Evolutionary conservation across 2,797 vertebrate genomes (phyloP), one percentile per base, ranked within the genome.

Genomic region (Pantherophis vulpinus): DNA sequence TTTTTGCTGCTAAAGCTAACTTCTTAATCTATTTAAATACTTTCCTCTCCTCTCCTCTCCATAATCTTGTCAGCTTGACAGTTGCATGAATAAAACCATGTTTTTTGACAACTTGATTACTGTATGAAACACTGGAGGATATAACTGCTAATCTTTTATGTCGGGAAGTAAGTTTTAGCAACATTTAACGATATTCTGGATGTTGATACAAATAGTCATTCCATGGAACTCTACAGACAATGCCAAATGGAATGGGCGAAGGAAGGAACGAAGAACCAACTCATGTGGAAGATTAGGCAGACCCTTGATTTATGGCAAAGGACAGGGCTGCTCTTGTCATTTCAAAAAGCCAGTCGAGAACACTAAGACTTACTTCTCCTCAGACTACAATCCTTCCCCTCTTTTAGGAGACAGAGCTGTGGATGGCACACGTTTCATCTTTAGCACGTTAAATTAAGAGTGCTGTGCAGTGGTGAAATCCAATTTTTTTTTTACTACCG

Each of bases 51-150:
- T n/a, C 87, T 70, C 87, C 32, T 10, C 10, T 37, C 83, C 54
- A 55, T 90, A 93, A 94, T 86, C 87, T 90, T 95, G 94, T 94
- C 96, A 95, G 29, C 90, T 93, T 96, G 96, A 96, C 95, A 95
- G 95, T 87, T 95, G 94, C 92, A 60, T 95, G 95, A 96, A 55
- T 74, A 95, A 92, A 87, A 95, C 93, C 94, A 90, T 86, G 94
- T 91, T 96, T 93, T 51, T 90, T 95, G 89, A 92, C 94, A 94
- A 91, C 74, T 94, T 89, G 94, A 95, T 95, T 96, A 94, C 91
- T 79, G 11, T 94, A 92, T 13, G 93, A 95, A 95, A 93, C 92
- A 96, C 94, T 58, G 88, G 93, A 92, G 93, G 95, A 94, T 94
- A 94, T 93, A 95, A 93, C 86, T 93, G 93, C 90, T 96, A 12